Evolutionary conservation across 2,888 invertebrate species (phyloP), one percentile per base, ranked within the genome.

Genomic region (Crioceris asparagi): DNA sequence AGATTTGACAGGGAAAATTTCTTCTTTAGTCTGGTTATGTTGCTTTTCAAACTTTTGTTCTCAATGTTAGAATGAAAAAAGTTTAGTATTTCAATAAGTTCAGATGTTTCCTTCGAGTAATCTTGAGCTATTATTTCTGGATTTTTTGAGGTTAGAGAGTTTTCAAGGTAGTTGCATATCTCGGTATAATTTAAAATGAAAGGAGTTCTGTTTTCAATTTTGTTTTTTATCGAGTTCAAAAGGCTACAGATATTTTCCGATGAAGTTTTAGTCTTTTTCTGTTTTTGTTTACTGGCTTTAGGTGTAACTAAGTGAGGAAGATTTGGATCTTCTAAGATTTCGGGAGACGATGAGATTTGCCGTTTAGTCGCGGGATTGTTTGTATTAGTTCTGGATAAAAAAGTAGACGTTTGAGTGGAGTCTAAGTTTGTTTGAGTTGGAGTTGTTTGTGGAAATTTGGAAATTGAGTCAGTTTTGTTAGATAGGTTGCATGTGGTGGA

Each of bases 151-250:
- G 14, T 15, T 10, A 29, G 14, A 16, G 30, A 10, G 10, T 29
- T 29, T 29, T 29, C 30, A 6, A 29, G 30, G 14, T 16, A 29
- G 30, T 29, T 5, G 12, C 30, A 29, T 29, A 29, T 29, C 16
- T 29, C 30, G 14, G 30, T 29, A 17, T 6, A 29, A 10, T 26
- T 26, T 14, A 10, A 4, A 26, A 10, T 26, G 12, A 26, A 26
- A 6, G 26, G 4, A 12, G 30, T 29, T 29, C 14, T 29, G 30
- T 15, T 29, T 12, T 29, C 30, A 16, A 29, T 29, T 29, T 29
- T 29, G 14, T 29, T 12, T 29, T 15, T 29, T 29, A 29, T 29
- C 15, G 30, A 15, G 10, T 29, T 29, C 14, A 29, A 17, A 29
- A 14, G 4, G 26, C 26, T 26, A 10, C 10, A n/a, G n/a, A n/a